Conservation (phyloP, 2,888 invertebrate species). For the Nymphalis polychloros region DNA sequence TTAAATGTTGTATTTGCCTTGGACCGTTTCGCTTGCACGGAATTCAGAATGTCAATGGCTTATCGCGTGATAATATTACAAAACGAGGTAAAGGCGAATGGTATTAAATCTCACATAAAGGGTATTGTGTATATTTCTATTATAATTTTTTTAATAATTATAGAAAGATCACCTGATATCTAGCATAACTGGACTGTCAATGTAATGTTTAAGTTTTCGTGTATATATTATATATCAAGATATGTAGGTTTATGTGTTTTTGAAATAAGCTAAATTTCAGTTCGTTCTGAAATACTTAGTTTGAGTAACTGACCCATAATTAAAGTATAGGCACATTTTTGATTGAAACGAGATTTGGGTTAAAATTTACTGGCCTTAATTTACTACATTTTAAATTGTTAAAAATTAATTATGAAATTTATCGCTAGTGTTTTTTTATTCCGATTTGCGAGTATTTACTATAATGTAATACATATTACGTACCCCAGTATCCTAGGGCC, state of each 20-base stretch:
- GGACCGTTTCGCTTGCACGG: slow-evolving; percentile 12
- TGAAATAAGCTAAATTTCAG: neutral
- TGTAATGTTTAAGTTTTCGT: neutral
- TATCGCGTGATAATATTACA: slow-evolving; percentile 13
- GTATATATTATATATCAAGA: neutral
- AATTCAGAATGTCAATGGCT: slow-evolving; percentile 23
- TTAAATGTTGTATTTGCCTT: slow-evolving; percentile 10
- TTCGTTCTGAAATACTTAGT: neutral
- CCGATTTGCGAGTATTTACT: slow-evolving; percentile 1
- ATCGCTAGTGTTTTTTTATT: neutral
- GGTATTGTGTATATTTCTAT: neutral
- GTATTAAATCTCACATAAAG: neutral
- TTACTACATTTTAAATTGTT: neutral
- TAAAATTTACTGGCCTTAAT: slow-evolving; percentile 11
- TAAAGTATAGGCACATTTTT: slow-evolving; percentile 6
- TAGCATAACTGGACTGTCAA: neutral
- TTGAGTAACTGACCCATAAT: slow-evolving; percentile 8
- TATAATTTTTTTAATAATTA: neutral
- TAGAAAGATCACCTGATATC: neutral
- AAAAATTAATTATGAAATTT: slow-evolving; percentile 3
- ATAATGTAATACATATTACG: slow-evolving; percentile 13
- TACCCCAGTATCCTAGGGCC: slow-evolving; percentile 10
- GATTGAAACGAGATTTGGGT: slow-evolving; percentile 11
- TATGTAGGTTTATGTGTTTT: neutral
- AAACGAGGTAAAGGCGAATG: slow-evolving; percentile 1